A percentile compares a stretch with the other conserved stretches of the same genome.
phyloP scores from a whole-genome alignment of 2,888 invertebrate genomes.

The Sycophila texana region DNA sequence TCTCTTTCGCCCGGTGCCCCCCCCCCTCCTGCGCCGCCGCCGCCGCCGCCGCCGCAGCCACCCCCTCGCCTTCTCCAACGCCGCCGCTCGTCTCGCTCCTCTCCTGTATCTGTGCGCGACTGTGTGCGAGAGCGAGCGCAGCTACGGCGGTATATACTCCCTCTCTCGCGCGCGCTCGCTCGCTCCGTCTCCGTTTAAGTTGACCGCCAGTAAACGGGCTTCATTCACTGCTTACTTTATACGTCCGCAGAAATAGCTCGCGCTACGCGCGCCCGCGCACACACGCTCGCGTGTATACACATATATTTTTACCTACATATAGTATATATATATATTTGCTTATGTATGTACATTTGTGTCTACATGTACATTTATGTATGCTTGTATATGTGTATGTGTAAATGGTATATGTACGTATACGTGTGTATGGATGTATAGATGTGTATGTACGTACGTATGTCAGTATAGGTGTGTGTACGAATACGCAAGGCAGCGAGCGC shows the following conservation, averaged over 20 bases:
- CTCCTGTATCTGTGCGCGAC: not conserved
- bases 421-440: too few relatives aligned
- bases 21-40: conserved; percentile 32
- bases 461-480: too few relatives aligned
- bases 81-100: conserved; percentile 12
- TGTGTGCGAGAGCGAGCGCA: not conserved
- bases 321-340: too few relatives aligned
- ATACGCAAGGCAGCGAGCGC: conserved; percentile 5
- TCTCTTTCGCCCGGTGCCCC: conserved; percentile 51
- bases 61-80: not conserved
- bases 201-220: conserved; percentile 70
- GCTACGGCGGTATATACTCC: not conserved
- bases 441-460: too few relatives aligned
- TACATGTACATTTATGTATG: too few relatives aligned
- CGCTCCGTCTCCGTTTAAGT: conserved; percentile 70
- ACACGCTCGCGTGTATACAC: too few relatives aligned
- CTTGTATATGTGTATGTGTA: too few relatives aligned
- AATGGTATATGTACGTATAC: too few relatives aligned
- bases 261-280: conserved; percentile 7
- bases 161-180: conserved; percentile 46
- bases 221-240: conserved; percentile 75
- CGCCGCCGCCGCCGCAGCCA: not conserved
- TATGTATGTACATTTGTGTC: too few relatives aligned
- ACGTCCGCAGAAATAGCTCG: conserved; percentile 74
- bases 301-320: too few relatives aligned